These are phyloP conservation scores for Halcyon smyrnensis DNA, from an alignment of 2,797 vertebrate species.

Conservation along the genomic window DNA sequence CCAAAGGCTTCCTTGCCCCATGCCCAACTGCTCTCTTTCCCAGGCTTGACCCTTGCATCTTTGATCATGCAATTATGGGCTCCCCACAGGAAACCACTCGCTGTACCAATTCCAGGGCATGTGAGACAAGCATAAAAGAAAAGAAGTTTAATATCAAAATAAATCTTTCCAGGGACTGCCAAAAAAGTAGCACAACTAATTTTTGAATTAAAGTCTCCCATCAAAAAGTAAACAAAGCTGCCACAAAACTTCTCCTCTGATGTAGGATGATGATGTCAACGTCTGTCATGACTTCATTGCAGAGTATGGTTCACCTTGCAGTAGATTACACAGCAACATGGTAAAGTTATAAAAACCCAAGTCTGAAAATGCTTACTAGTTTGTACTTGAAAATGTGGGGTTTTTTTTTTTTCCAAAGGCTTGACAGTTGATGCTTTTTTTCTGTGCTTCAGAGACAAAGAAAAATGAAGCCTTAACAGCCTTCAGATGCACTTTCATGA, in stretches of 20 bases:
- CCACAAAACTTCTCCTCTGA: neutral
- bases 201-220: neutral
- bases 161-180: neutral
- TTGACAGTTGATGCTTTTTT: neutral
- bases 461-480: conserved; percentile 25
- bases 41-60: neutral
- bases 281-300: neutral
- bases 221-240: neutral
- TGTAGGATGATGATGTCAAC: neutral
- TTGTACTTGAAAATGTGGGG: neutral
- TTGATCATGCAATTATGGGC: neutral
- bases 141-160: neutral
- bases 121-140: neutral
- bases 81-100: neutral
- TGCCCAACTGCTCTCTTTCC: neutral
- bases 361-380: neutral
- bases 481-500: conserved; percentile 12
- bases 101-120: neutral
- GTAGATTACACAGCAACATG: neutral
- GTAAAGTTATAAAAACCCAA: neutral
- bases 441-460: conserved; percentile 20
- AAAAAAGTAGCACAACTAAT: neutral
- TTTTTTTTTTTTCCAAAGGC: neutral
- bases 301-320: neutral
- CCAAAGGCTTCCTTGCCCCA: neutral